Evolutionary conservation across 2,797 vertebrate genomes (phyloP).

Genomic region (Gymnothorax javanicus): DNA sequence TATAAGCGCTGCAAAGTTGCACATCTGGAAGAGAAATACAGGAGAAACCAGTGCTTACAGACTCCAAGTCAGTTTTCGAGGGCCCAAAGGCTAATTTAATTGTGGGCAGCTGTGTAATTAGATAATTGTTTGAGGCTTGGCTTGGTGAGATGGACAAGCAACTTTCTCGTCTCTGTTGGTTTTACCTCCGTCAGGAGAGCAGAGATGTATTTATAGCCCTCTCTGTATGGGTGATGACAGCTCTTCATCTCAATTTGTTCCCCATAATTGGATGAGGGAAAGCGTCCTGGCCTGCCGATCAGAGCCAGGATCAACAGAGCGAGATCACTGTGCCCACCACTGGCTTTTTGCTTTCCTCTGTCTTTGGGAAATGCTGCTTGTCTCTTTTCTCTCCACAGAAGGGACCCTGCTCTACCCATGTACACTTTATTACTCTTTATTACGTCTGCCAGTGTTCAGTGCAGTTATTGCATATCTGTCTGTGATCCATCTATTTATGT

Average conservation of each 20-base stretch:
- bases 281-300: conserved; percentile 18
- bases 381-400: not conserved
- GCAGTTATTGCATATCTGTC: not conserved
- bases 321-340: not conserved
- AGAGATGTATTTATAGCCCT: conserved; percentile 38
- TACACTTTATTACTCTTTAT: not conserved
- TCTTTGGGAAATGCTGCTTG: conserved; percentile 31
- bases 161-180: conserved; percentile 9
- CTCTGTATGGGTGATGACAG: conserved; percentile 26
- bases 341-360: not conserved
- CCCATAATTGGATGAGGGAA: conserved; percentile 42
- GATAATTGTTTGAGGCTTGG: not conserved
- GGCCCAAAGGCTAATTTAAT: not conserved
- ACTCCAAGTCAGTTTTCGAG: not conserved
- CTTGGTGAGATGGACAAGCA: conserved; percentile 13
- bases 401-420: not conserved
- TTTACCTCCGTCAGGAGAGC: conserved; percentile 16
- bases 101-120: conserved; percentile 8
- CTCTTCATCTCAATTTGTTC: conserved; percentile 36
- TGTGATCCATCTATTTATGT: not conserved
- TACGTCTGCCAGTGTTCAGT: not conserved
- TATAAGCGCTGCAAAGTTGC: not conserved
- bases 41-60: not conserved
- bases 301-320: conserved; percentile 38
- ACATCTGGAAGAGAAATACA: conserved; percentile 25